phyloP scores from a whole-genome alignment of 2,888 invertebrate genomes.

The Notocelia uddmanniana region DNA sequence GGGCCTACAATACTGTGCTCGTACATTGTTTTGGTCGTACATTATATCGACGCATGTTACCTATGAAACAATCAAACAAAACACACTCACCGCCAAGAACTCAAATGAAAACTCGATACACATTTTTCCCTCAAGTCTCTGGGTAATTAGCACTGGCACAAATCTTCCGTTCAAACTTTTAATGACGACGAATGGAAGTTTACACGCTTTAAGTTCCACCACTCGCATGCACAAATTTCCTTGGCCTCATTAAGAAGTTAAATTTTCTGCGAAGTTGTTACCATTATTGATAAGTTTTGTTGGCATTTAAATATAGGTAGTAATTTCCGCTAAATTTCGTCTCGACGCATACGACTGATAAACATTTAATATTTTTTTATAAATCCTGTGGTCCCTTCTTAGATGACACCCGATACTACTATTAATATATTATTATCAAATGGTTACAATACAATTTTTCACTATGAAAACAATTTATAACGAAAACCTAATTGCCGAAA shows the following conservation, averaged over 20 bases:
- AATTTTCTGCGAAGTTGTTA: slow-evolving; percentile 71
- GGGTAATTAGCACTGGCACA: slow-evolving; percentile 83
- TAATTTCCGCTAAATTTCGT: not conserved
- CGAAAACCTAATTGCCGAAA: too few relatives aligned
- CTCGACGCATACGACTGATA: not conserved
- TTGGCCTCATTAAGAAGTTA: slow-evolving; percentile 81
- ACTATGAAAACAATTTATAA: too few relatives aligned
- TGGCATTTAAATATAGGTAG: slow-evolving; percentile 18
- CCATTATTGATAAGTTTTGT: slow-evolving; percentile 69
- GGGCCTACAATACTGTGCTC: too few relatives aligned
- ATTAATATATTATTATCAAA: too few relatives aligned
- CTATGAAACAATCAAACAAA: not conserved
- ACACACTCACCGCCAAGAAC: slow-evolving; percentile 11
- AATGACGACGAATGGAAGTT: slow-evolving; percentile 83
- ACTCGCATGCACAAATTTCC: slow-evolving; percentile 75
- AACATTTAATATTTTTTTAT: not conserved
- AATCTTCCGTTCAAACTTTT: slow-evolving; percentile 82
- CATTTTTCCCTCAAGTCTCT: slow-evolving; percentile 69
- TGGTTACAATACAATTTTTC: too few relatives aligned
- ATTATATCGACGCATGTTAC: too few relatives aligned
- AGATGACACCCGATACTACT: too few relatives aligned
- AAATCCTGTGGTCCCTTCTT: too few relatives aligned
- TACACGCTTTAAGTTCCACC: slow-evolving; percentile 79
- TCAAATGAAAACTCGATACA: slow-evolving; percentile 48
- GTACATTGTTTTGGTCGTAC: too few relatives aligned